Conservation (phyloP, 2,113 vertebrate genomes). For the Nicator chloris region DNA sequence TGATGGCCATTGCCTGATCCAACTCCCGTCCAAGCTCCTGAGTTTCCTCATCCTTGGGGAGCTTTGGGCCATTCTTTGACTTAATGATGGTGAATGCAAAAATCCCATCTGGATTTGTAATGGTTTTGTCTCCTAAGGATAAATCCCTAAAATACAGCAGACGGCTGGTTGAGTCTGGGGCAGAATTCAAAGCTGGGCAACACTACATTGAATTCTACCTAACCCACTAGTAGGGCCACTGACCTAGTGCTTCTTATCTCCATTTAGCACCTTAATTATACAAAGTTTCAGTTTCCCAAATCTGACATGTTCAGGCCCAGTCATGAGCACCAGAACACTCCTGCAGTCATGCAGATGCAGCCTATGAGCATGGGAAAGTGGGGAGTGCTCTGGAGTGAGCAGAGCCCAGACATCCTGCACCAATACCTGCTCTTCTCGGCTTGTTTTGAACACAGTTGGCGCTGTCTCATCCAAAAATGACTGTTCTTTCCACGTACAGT, state of each 20-base stretch:
- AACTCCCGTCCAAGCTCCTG: not conserved
- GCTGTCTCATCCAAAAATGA: slow-evolving; percentile 39
- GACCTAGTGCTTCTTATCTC: too few species aligned
- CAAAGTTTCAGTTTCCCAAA: too few species aligned
- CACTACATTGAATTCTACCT: not conserved
- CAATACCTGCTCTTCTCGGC: not conserved
- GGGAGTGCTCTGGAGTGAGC: not conserved
- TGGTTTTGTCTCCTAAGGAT: not conserved
- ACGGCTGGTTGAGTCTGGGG: not conserved
- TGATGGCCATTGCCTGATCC: not conserved
- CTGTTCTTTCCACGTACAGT: slow-evolving; percentile 27
- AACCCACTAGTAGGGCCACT: not conserved
- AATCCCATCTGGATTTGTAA: not conserved
- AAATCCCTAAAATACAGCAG: not conserved
- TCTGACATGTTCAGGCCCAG: not conserved
- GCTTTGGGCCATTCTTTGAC: not conserved
- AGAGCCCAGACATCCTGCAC: not conserved
- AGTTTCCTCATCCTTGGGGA: not conserved
- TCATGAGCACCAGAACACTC: not conserved
- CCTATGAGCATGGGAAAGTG: not conserved
- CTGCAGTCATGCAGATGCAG: not conserved
- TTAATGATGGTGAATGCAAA: not conserved
- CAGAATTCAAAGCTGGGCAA: not conserved
- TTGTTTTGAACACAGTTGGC: not conserved
- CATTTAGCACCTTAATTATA: too few species aligned